Evolutionary conservation across 2,797 vertebrate genomes (phyloP).

Genomic region (Sebastes ruberrimus): DNA sequence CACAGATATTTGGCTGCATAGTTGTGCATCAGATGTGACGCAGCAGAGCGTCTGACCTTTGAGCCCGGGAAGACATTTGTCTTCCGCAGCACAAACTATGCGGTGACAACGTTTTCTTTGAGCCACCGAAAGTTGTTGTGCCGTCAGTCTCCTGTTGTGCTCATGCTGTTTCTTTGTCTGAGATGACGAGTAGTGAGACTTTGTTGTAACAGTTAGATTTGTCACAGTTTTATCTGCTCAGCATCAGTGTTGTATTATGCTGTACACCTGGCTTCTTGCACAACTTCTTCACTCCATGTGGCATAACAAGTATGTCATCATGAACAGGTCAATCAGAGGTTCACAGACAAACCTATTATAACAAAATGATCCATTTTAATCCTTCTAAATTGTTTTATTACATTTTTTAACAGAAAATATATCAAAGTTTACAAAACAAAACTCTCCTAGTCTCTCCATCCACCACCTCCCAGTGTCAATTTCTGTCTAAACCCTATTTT

Average conservation of each 20-base stretch:
- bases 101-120: slow-evolving; percentile 67
- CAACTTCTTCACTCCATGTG: neutral
- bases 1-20: slow-evolving; percentile 39
- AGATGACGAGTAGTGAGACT: slow-evolving; percentile 12
- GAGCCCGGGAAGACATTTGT: slow-evolving; percentile 77
- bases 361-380: neutral
- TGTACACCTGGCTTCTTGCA: slow-evolving; percentile 29
- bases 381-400: neutral
- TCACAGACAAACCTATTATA: neutral
- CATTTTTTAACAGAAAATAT: neutral
- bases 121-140: slow-evolving; percentile 44
- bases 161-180: slow-evolving; percentile 55
- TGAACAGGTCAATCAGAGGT: neutral
- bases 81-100: slow-evolving; percentile 64
- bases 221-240: slow-evolving; percentile 33
- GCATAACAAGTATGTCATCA: neutral
- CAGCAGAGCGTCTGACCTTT: slow-evolving; percentile 74
- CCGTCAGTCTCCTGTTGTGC: slow-evolving; percentile 64
- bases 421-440: neutral
- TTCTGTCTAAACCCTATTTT: neutral
- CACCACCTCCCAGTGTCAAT: neutral
- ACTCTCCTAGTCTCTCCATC: accelerated
- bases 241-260: slow-evolving; percentile 26
- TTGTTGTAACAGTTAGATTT: slow-evolving; percentile 32
- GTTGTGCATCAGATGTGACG: slow-evolving; percentile 65